These are phyloP conservation scores for Parapristionchus giblindavisi DNA, from an alignment of 2,888 invertebrate genomes.

Conservation along the genomic window DNA sequence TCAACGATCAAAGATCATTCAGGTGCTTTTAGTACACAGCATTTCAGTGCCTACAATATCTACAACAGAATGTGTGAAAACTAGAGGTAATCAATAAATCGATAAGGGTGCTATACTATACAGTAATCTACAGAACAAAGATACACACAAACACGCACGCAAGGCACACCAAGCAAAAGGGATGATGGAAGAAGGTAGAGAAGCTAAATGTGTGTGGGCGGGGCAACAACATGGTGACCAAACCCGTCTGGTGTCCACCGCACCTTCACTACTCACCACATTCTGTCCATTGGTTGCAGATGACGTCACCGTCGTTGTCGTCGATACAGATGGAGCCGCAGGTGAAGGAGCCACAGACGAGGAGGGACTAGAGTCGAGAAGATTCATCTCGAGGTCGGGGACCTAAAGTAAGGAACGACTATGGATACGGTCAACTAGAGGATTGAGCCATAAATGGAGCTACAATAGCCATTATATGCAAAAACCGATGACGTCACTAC, in stretches of 20 bases:
- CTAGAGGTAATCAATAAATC: background rate
- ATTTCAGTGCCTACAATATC: background rate
- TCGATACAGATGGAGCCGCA: background rate
- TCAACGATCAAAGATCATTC: background rate
- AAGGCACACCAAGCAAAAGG: no score
- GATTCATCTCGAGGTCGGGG: background rate
- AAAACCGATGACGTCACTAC: background rate
- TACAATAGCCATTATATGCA: background rate
- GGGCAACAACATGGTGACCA: no score
- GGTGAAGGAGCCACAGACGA: background rate
- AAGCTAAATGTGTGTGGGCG: no score
- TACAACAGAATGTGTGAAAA: background rate
- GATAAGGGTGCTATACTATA: background rate
- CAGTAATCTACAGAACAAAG: background rate
- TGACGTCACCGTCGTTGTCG: background rate
- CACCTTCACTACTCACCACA: constrained; percentile 10
- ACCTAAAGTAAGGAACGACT: background rate
- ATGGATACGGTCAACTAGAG: background rate
- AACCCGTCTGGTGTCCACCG: background rate
- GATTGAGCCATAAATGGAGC: background rate
- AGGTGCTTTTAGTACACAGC: no score
- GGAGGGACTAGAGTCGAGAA: background rate
- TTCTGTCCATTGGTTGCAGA: background rate
- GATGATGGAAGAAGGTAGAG: no score
- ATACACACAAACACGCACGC: background rate